Evolutionary conservation across 2,888 invertebrate genomes (phyloP), one percentile per base, ranked within the genome.

Genomic region (Epinotia nisella): DNA sequence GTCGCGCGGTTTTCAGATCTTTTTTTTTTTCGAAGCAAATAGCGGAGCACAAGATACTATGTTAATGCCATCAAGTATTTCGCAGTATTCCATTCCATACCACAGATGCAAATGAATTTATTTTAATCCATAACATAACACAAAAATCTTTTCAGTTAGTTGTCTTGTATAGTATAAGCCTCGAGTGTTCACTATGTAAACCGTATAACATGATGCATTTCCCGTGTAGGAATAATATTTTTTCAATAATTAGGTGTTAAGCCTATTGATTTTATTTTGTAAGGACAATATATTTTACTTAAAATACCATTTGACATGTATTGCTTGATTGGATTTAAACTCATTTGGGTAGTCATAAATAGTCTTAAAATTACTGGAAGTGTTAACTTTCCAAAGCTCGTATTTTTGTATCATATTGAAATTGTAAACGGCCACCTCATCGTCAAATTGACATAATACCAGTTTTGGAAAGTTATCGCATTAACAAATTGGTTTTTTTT

Each of bases 231-330:
- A 41, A 55, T 41, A 59, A 68, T 68, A 59, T 68, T 59, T 45
- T 59, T 49, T 59, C 19, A 58, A 62, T 41, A 68, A 55, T 19
- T 73, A 62, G 72, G 68, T 68, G 10, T 41, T 39, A 41, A 24
- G 29, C 72, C 62, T 62, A 73, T 73, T 56, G 17, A 73, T 64
- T 73, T 73, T 68, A 72, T 62, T 71, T 29, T 58, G 56, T 65
- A 59, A 58, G 29, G 49, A 64, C 62, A n/a, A 65, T 67, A 51
- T 69, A 39, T 21, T 72, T 67, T 56, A 13, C 39, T 5, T 51
- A n/a, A 51, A 49, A 49, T 58, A 71, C 13, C 19, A 59, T 41
- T 65, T 56, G 55, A 55, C 55, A 66, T 55, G 21, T 21, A 21
- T 66, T 35, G 41, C 19, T 45, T 61, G 41, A 41, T 21, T 35